Evolutionary conservation across 2,113 vertebrate species (phyloP).

Genomic region (Chaetura pelagica): DNA sequence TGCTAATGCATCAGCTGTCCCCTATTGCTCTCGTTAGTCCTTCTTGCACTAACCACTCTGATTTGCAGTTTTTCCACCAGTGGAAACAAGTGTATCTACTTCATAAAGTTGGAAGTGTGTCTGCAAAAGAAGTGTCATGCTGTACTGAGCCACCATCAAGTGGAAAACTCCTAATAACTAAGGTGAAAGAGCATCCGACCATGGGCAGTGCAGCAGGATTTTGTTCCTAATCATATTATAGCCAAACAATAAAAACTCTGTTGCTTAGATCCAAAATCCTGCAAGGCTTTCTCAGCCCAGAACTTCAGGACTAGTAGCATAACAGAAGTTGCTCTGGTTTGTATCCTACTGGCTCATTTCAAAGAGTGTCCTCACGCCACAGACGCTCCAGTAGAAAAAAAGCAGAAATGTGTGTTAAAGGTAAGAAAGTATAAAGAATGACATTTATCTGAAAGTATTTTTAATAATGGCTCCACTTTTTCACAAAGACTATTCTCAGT

Average conservation of each 20-base stretch:
- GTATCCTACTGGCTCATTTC: background rate
- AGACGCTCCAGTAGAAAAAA: background rate
- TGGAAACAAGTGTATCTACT: background rate
- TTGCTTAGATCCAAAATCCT: background rate
- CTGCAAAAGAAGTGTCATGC: background rate
- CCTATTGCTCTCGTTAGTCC: background rate
- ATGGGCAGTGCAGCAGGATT: background rate
- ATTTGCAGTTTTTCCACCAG: background rate
- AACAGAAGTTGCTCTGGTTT: background rate
- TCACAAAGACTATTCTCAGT: conserved; percentile 19
- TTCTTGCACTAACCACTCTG: background rate
- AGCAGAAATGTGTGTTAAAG: background rate
- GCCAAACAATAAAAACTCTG: background rate
- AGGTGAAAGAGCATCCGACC: background rate
- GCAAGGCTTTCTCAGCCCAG: background rate
- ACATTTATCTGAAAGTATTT: conserved; percentile 42
- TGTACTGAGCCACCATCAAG: background rate
- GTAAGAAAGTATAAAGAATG: conserved; percentile 25
- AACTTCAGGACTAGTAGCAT: background rate
- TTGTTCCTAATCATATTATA: background rate
- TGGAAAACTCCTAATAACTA: background rate
- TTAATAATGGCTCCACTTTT: conserved; percentile 39
- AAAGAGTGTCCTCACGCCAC: background rate
- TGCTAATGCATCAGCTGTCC: background rate
- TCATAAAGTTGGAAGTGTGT: background rate